phyloP scores from a whole-genome alignment of 1,140 invertebrate species.

The Platyscapa corneri region DNA sequence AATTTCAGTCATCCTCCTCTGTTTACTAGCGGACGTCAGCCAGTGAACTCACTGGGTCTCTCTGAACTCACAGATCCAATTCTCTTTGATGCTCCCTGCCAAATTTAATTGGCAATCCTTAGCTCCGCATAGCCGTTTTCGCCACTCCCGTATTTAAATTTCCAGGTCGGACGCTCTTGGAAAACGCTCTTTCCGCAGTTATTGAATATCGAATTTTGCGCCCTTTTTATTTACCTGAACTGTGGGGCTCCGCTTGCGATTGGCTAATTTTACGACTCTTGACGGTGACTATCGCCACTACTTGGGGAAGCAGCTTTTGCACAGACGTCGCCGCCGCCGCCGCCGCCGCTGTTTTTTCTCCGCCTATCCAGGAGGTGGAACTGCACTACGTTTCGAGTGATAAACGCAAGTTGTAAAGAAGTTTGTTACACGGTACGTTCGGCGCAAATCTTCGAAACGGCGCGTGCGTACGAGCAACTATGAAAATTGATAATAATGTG shows the following conservation, averaged over 20 bases:
- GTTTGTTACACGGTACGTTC: not conserved
- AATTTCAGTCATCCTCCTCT: conserved; percentile 24
- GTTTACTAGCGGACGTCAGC: not conserved
- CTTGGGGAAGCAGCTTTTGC: too few relatives aligned
- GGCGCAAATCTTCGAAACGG: conserved; percentile 4
- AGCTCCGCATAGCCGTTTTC: not conserved
- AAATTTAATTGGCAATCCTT: conserved; percentile 49
- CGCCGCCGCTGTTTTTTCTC: not conserved
- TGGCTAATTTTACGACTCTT: conserved; percentile 20
- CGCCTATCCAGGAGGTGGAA: not conserved
- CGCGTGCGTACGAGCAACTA: not conserved
- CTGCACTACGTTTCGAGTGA: not conserved
- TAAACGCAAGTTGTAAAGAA: conserved; percentile 25
- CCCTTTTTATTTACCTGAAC: not conserved
- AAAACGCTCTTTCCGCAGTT: not conserved
- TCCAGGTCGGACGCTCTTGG: not conserved
- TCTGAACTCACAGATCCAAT: not conserved
- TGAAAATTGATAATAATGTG: conserved; percentile 24
- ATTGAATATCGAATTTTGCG: conserved; percentile 17
- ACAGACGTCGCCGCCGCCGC: too few relatives aligned
- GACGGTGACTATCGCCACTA: not conserved
- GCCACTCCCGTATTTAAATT: not conserved
- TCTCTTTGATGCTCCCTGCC: conserved; percentile 41
- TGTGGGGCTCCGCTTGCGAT: not conserved
- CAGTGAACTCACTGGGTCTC: not conserved